phyloP scores from a whole-genome alignment of 2,888 invertebrate species.

The Dione juno region DNA sequence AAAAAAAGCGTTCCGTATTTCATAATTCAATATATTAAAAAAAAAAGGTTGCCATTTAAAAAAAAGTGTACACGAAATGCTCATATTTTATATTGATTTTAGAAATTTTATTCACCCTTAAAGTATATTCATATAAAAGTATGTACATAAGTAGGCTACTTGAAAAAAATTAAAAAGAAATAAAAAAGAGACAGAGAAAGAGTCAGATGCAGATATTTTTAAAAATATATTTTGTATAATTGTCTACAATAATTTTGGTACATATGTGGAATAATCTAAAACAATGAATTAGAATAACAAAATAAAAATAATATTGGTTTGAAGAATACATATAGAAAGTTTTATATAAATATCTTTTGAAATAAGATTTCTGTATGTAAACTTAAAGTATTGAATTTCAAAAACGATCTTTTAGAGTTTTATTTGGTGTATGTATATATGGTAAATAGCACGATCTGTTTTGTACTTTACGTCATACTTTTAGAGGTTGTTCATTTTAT shows the following conservation, averaged over 20 bases:
- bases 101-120: too few relatives aligned
- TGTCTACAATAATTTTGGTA: too few relatives aligned
- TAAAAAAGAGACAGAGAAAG: too few relatives aligned
- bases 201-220: too few relatives aligned
- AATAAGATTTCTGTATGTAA: background rate
- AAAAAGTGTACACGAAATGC: background rate
- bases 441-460: constrained; percentile 8
- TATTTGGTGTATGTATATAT: background rate
- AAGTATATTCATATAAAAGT: too few relatives aligned
- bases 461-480: background rate
- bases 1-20: background rate
- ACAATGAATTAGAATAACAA: too few relatives aligned
- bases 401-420: background rate
- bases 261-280: too few relatives aligned
- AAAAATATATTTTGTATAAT: too few relatives aligned
- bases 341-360: background rate
- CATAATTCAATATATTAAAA: background rate
- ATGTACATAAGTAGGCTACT: too few relatives aligned
- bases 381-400: background rate
- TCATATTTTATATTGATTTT: background rate
- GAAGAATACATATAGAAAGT: too few relatives aligned
- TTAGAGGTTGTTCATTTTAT: background rate
- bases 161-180: too few relatives aligned
- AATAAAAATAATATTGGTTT: too few relatives aligned
- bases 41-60: background rate